phyloP scores from a whole-genome alignment of 30 jellyfish, hydroid and myxozoan species.

The Hydractinia echinata region DNA sequence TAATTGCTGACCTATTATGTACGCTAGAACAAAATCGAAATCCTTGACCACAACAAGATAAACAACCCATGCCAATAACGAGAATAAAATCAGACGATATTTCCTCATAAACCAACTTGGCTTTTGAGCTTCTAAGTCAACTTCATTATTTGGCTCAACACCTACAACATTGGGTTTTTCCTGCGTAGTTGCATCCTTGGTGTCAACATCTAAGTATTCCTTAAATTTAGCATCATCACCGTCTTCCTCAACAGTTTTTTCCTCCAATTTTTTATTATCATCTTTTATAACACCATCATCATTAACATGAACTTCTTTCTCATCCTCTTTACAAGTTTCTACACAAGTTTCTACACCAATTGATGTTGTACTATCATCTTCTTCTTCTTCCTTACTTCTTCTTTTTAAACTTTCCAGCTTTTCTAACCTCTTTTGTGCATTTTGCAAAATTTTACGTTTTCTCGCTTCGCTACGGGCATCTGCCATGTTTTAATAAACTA shows the following conservation, averaged over 20 bases:
- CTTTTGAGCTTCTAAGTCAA: no score
- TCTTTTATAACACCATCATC: background rate
- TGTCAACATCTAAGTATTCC: no score
- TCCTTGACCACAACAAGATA: slow-evolving; percentile 7
- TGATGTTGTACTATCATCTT: background rate
- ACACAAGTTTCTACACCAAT: background rate
- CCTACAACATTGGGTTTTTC: no score
- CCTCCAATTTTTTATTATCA: background rate
- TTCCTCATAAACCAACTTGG: background rate
- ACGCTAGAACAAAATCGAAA: slow-evolving; percentile 11
- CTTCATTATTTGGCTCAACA: no score
- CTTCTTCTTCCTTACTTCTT: background rate
- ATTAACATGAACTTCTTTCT: background rate
- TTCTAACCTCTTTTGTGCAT: slow-evolving; percentile 14
- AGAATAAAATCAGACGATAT: background rate
- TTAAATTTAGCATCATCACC: no score
- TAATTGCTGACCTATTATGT: slow-evolving; percentile 9
- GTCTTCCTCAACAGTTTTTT: background rate
- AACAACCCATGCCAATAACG: slow-evolving; percentile 14
- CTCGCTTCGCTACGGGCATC: background rate
- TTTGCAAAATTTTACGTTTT: slow-evolving; percentile 6
- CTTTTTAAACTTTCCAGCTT: background rate
- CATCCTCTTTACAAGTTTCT: background rate
- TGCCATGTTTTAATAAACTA: background rate
- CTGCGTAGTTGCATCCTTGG: no score